Evolutionary conservation across 2,797 vertebrate genomes (phyloP).

Genomic region (Pangasius mekongensis): DNA sequence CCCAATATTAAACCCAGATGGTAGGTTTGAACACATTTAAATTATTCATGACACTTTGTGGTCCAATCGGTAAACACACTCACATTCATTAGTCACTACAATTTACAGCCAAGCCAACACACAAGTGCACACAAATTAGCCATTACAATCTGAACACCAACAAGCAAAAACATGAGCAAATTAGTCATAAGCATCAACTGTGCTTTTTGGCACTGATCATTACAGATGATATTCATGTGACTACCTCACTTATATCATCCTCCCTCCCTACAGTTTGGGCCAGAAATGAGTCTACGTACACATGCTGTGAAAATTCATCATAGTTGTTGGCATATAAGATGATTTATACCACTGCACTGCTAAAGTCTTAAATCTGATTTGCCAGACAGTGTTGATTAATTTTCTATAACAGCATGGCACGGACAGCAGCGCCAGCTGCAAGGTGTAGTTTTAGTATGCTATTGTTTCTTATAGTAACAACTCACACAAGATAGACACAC

Average conservation of each 20-base stretch:
- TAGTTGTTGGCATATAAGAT: slow-evolving; percentile 5
- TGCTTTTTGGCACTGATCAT: slow-evolving; percentile 49
- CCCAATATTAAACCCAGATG: slow-evolving; percentile 55
- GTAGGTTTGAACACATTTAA: slow-evolving; percentile 46
- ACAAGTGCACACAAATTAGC: slow-evolving; percentile 45
- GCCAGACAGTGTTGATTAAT: not conserved
- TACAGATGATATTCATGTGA: slow-evolving; percentile 34
- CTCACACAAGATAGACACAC: not conserved
- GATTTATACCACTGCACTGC: slow-evolving; percentile 1
- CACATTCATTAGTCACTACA: slow-evolving; percentile 56
- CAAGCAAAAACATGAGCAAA: slow-evolving; percentile 47
- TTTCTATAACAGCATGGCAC: not conserved
- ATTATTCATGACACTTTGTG: slow-evolving; percentile 49
- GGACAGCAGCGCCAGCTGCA: not conserved
- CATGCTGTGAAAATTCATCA: slow-evolving; percentile 33
- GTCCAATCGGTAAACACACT: slow-evolving; percentile 53
- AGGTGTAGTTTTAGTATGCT: not conserved
- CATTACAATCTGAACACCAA: slow-evolving; percentile 43
- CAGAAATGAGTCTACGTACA: not conserved
- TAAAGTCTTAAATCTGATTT: slow-evolving; percentile 9
- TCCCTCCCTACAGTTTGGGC: not conserved
- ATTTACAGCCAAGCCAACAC: slow-evolving; percentile 49
- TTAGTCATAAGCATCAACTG: slow-evolving; percentile 55
- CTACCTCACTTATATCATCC: slow-evolving; percentile 35
- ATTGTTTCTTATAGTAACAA: not conserved